Conservation (phyloP, 2,888 invertebrate genomes). For the Myopa tessellatipennis region DNA sequence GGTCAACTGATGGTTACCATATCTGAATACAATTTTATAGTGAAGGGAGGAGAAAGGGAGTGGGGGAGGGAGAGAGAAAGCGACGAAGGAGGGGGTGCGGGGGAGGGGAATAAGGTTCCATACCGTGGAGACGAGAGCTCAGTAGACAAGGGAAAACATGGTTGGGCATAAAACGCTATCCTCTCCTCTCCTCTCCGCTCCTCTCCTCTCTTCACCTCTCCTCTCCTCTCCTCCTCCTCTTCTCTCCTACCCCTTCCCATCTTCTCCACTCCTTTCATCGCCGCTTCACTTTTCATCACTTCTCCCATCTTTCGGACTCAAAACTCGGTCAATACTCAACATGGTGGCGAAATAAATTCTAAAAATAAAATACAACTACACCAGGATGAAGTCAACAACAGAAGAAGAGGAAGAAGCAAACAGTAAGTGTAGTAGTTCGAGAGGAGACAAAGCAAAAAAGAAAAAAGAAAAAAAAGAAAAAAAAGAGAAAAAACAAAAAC, state of each 20-base stretch:
- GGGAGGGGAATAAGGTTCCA: neutral
- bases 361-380: conserved; percentile 9
- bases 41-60: neutral
- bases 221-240: too few species aligned
- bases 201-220: too few species aligned
- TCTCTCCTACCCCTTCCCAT: neutral
- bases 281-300: neutral
- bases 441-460: neutral
- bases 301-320: neutral
- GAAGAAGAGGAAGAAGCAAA: neutral
- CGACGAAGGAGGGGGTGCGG: neutral
- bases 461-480: neutral
- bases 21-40: too few species aligned
- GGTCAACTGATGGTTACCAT: conserved; percentile 14
- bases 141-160: neutral
- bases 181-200: too few species aligned
- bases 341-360: neutral
- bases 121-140: neutral
- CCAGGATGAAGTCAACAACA: neutral
- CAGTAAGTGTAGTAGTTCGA: neutral
- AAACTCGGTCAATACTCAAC: conserved; percentile 27
- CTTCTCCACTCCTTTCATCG: neutral
- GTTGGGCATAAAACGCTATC: too few species aligned
- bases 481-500: neutral
- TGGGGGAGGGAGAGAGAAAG: neutral